phyloP scores from a whole-genome alignment of 37 sponge, comb jelly and placozoan species.

The Amphimedon queenslandica region DNA sequence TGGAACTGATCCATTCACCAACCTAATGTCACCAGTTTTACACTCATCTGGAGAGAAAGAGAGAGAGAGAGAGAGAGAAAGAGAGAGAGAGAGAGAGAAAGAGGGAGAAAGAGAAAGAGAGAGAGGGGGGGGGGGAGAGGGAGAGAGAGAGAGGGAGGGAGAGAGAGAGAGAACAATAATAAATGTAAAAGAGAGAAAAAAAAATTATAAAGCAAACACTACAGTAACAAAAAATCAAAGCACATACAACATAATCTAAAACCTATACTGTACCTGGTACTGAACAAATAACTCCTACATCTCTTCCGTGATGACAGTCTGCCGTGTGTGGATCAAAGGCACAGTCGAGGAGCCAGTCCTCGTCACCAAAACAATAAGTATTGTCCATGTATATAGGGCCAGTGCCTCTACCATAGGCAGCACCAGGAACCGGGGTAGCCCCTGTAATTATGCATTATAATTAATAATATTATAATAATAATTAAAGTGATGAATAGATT shows the following conservation, averaged over 20 bases:
- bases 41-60: background rate
- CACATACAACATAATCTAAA: background rate
- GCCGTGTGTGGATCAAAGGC: background rate
- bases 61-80: background rate
- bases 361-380: background rate
- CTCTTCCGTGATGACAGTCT: conserved; percentile 1
- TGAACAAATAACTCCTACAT: conserved; percentile 12
- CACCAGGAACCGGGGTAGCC: background rate
- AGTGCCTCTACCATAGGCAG: background rate
- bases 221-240: background rate
- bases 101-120: conserved; percentile 47
- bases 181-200: background rate
- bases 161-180: too few relatives aligned
- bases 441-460: too few relatives aligned
- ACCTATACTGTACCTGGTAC: background rate
- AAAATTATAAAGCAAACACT: background rate
- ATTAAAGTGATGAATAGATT: too few relatives aligned
- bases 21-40: background rate
- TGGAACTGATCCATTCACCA: background rate
- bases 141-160: conserved; percentile 1
- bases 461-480: too few relatives aligned
- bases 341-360: background rate
- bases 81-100: conserved; percentile 20
- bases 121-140: conserved; percentile 4
- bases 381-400: background rate